Conservation (phyloP, 2,113 vertebrate species). For the Guaruba guarouba region DNA sequence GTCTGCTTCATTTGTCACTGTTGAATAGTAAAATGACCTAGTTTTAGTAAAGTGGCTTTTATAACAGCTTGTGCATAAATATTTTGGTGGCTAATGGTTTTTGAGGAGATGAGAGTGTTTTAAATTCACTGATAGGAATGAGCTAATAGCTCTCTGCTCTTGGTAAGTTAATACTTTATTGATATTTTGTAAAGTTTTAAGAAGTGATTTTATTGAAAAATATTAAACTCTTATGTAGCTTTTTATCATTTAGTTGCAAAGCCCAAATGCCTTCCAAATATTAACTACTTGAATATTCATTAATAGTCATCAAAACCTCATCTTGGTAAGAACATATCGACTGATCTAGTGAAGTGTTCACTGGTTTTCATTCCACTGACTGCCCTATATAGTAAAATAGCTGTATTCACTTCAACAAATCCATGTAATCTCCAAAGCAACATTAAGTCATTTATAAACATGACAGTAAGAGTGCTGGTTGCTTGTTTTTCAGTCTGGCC, state of each 20-base stretch:
- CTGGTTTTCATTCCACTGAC: neutral
- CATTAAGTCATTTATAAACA: neutral
- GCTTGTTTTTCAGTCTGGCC: neutral
- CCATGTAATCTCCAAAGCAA: neutral
- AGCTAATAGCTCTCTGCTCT: neutral
- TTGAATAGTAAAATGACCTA: neutral
- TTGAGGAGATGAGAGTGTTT: neutral
- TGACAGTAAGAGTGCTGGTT: neutral
- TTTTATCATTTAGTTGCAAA: neutral
- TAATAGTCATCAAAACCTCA: neutral
- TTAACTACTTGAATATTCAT: neutral
- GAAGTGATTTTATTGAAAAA: neutral
- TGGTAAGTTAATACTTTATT: neutral
- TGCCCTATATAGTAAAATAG: neutral
- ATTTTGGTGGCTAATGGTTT: constrained; percentile 38
- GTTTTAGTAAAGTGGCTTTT: neutral
- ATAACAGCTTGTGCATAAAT: constrained; percentile 3
- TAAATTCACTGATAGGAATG: neutral
- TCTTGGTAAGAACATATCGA: neutral
- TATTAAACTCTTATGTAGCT: neutral
- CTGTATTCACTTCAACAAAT: neutral
- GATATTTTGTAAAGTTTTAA: neutral
- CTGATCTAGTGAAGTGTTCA: neutral
- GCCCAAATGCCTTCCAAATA: neutral
- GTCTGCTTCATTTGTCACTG: neutral